Conservation (phyloP, 1,140 invertebrate species). For the Pinna nobilis region DNA sequence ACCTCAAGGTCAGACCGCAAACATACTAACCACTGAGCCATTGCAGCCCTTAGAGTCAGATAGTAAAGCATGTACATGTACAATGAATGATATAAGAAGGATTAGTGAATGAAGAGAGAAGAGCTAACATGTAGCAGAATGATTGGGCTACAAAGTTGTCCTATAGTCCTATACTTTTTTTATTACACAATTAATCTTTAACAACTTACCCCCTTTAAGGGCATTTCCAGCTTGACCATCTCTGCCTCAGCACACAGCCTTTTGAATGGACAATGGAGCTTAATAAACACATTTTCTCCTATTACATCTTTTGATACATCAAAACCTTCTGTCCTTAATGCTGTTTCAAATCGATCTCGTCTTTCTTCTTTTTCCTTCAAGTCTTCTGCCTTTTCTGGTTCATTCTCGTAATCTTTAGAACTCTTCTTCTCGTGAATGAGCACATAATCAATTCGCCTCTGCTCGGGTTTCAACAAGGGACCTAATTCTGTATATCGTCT, state of each 20-base stretch:
- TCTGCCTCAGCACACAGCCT: constrained; percentile 73
- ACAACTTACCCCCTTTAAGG: constrained; percentile 67
- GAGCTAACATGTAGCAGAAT: neutral
- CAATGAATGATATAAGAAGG: no score
- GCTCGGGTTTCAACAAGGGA: constrained; percentile 50
- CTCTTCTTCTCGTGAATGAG: constrained; percentile 40
- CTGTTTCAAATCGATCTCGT: constrained; percentile 29
- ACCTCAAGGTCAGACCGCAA: no score
- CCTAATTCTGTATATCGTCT: constrained; percentile 41
- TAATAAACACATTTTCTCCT: constrained; percentile 65
- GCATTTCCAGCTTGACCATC: constrained; percentile 70
- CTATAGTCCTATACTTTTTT: no score
- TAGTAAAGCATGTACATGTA: no score
- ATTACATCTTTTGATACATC: constrained; percentile 47
- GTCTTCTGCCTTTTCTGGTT: constrained; percentile 32
- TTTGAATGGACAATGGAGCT: constrained; percentile 70
- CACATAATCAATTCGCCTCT: constrained; percentile 66
- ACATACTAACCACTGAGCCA: no score
- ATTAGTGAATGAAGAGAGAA: neutral
- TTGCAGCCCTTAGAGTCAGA: no score
- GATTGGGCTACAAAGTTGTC: no score
- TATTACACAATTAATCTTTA: neutral
- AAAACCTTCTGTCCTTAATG: constrained; percentile 40
- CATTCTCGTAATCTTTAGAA: constrained; percentile 24
- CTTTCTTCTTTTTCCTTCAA: constrained; percentile 33